Conservation (phyloP, 2,888 invertebrate genomes). For the Pyrocoelia pectoralis region DNA sequence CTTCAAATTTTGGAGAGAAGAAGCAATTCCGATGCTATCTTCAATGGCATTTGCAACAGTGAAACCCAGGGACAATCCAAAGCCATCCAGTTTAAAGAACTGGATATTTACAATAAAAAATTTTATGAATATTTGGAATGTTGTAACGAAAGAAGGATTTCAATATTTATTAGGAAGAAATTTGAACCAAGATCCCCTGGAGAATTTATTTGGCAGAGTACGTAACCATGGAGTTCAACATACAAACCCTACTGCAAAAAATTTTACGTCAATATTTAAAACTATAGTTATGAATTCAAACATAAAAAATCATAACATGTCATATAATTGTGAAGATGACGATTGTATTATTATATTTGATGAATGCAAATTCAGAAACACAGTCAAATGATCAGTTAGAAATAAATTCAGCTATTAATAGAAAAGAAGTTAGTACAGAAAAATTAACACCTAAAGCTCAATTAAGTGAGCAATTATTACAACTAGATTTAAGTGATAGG, state of each 20-base stretch:
- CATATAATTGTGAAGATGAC: constrained; percentile 1
- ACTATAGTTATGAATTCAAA: constrained; percentile 5
- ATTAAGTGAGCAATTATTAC: constrained; percentile 1
- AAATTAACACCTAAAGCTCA: constrained; percentile 4
- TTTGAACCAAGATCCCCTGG: too few species aligned
- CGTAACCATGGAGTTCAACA: constrained; percentile 8
- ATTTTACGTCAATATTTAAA: constrained; percentile 3
- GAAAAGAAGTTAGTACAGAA: neutral
- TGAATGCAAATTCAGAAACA: neutral
- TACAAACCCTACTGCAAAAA: constrained; percentile 5
- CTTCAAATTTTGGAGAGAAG: constrained; percentile 9
- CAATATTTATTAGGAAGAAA: constrained; percentile 14
- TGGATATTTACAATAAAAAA: constrained; percentile 17
- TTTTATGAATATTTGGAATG: constrained; percentile 10
- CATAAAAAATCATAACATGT: constrained; percentile 8
- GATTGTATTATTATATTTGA: neutral
- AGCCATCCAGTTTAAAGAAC: constrained; percentile 14
- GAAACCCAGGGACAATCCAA: constrained; percentile 4
- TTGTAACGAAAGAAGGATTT: constrained; percentile 9
- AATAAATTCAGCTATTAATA: constrained; percentile 6
- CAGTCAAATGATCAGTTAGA: constrained; percentile 1
- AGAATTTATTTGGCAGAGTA: constrained; percentile 8
- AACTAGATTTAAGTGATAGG: neutral
- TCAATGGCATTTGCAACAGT: neutral
- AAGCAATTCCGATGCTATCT: constrained; percentile 7